A percentile compares a stretch with the other conserved stretches of the same genome.
These are phyloP conservation scores for Electrophaes corylata DNA, from an alignment of 2,888 invertebrate genomes.

Conservation along the genomic window DNA sequence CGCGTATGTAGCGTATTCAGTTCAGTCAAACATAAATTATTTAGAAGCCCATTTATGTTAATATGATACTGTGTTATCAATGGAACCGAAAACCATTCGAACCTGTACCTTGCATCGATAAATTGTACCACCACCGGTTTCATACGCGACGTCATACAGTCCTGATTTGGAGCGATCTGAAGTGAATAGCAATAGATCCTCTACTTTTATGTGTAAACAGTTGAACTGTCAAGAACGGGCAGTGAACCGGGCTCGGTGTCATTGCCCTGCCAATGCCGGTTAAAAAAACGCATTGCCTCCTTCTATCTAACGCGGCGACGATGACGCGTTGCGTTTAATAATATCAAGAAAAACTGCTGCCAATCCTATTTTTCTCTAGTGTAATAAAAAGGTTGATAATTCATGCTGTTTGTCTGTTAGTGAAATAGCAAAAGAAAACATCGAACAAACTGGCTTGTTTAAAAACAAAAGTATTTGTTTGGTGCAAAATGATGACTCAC, in stretches of 20 bases:
- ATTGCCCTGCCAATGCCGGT: slow-evolving; percentile 80
- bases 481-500: not conserved
- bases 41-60: not conserved
- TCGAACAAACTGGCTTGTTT: not conserved
- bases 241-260: slow-evolving; percentile 78
- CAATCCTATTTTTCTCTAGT: slow-evolving; percentile 21
- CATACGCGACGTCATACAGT: not conserved
- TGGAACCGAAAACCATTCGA: not conserved
- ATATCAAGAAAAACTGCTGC: slow-evolving; percentile 49
- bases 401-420: not conserved
- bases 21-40: not conserved
- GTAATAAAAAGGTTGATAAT: slow-evolving; percentile 3
- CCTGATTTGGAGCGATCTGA: slow-evolving; percentile 48
- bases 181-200: slow-evolving; percentile 67
- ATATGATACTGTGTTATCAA: not conserved
- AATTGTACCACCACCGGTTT: not conserved
- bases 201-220: slow-evolving; percentile 78
- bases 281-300: slow-evolving; percentile 79
- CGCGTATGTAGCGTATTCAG: not conserved
- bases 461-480: not conserved
- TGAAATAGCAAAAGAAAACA: not conserved
- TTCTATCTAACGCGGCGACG: slow-evolving; percentile 68
- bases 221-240: slow-evolving; percentile 84
- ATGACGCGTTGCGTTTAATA: slow-evolving; percentile 54
- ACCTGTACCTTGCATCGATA: not conserved